Percentiles rank a stretch among this genome's conserved stretches.
Conservation (phyloP, 2,113 vertebrate species). For the Lepus americanus region DNA sequence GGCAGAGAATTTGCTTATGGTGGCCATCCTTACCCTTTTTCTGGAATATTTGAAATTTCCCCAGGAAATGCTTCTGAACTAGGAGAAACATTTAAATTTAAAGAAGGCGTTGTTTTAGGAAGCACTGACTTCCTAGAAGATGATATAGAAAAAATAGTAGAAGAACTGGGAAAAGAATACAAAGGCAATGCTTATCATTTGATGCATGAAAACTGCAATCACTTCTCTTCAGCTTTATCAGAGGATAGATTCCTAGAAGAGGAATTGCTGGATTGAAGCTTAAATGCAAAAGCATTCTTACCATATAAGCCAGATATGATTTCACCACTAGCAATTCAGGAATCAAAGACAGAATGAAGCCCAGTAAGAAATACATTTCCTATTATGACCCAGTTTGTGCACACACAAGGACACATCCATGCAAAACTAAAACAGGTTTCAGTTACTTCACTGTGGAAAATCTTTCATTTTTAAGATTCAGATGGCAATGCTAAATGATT, state of each 20-base stretch:
- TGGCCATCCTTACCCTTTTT: slow-evolving; percentile 99
- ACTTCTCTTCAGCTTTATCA: slow-evolving; percentile 98
- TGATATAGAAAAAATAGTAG: slow-evolving; percentile 97
- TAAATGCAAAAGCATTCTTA: slow-evolving; percentile 4
- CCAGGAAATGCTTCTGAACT: slow-evolving; percentile 97
- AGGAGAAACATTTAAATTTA: slow-evolving; percentile 99
- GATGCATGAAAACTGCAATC: slow-evolving; percentile 99
- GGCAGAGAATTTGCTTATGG: slow-evolving; percentile 97
- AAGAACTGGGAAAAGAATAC: slow-evolving; percentile 99
- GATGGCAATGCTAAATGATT: neutral
- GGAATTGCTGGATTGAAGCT: neutral
- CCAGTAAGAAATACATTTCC: neutral
- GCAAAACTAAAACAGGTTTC: neutral
- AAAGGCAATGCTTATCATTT: slow-evolving; percentile 99
- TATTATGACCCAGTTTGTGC: neutral
- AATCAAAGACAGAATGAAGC: too few species aligned
- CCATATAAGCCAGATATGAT: neutral
- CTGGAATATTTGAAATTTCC: slow-evolving; percentile 99
- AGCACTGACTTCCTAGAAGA: slow-evolving; percentile 99
- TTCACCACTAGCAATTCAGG: neutral
- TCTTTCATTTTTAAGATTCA: neutral
- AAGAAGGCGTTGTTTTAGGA: slow-evolving; percentile 98
- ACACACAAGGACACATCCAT: neutral
- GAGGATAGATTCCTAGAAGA: slow-evolving; percentile 86
- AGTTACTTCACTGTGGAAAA: neutral